Base-by-base conservation (phyloP, 1,140 invertebrate genomes). In the Oscheius sp. region DNA sequence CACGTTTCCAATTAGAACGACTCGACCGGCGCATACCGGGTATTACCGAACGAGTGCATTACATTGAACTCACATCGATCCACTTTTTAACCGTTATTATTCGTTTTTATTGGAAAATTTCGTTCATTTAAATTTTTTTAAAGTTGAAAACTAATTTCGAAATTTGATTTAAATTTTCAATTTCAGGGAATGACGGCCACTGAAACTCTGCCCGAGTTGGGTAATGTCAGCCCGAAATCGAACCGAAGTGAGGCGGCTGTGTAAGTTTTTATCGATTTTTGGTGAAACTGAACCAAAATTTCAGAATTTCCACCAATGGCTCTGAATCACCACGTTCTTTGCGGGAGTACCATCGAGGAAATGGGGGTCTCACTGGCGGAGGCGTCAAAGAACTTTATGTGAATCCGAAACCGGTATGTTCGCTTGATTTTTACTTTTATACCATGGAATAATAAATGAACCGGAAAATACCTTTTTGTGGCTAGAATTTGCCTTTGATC, bases 301-400 rank as follows among this genome's bases (percentile, higher is more conserved):
- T 55, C 23, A 55, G 49, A 55, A 55, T 55, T 26, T 55, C 49
- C 7, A 55, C 49, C 4, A 55, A 7, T 55, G 63, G 63, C 10
- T 38, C 32, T 32, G 70, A 73, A 58, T 64, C 61, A 20, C 70
- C 70, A 3, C 42, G 46, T 32, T 64, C 59, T 36, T 20, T 73
- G 3, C 23, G 70, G 20, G 62, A 64, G 28, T 73, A 73, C 36
- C 70, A 73, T 55, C 49, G 62, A 58, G 70, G 70, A 49, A 62
- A 52, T 73, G 70, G 70, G 32, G 59, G 20, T 34, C 34, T 73
- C 23, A 73, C 61, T 2, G 70, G 70, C 15, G 70, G 70, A 4
- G 70, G 70, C 1, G 62, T 62, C 20, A 32, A 65, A 35, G 49
- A 64, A 15, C 42, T 73, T n/a, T 62, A 64, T 26, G 29, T 55